Percentiles rank a stretch among this genome's conserved stretches.
Evolutionary conservation across 1,140 invertebrate genomes (phyloP).

Genomic region (Drepana arcuata): DNA sequence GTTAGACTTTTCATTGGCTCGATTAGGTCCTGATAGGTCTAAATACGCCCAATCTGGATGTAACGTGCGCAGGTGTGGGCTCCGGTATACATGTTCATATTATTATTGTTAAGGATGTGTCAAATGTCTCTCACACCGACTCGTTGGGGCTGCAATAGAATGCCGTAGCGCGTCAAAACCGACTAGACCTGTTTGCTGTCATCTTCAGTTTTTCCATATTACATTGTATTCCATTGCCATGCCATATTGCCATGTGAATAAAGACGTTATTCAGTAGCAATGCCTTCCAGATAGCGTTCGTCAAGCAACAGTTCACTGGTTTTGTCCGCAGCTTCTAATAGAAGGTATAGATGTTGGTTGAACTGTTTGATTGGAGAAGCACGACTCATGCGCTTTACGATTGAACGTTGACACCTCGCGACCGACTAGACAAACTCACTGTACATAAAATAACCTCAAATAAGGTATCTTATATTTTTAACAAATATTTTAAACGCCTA

Average conservation of each 20-base stretch:
- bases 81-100: constrained; percentile 36
- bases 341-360: constrained; percentile 45
- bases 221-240: no score
- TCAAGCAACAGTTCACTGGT: constrained; percentile 53
- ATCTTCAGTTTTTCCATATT: constrained; percentile 14
- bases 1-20: no score
- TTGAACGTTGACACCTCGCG: constrained; percentile 16
- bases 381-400: constrained; percentile 29
- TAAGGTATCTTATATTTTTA: constrained; percentile 22
- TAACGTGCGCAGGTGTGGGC: no score
- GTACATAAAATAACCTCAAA: no score
- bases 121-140: constrained; percentile 52
- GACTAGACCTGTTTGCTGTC: constrained; percentile 44
- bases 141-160: constrained; percentile 57
- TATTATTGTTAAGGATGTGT: constrained; percentile 50
- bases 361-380: constrained; percentile 47
- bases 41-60: no score
- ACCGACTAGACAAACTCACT: constrained; percentile 31
- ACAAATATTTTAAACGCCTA: constrained; percentile 32
- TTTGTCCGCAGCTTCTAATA: constrained; percentile 47
- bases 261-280: no score
- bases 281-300: constrained; percentile 39
- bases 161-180: constrained; percentile 47
- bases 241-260: no score
- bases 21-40: no score